A percentile compares a stretch with the other conserved stretches of the same genome.
Evolutionary conservation across 2,888 invertebrate species (phyloP).

Genomic region (Horisme vitalbata): DNA sequence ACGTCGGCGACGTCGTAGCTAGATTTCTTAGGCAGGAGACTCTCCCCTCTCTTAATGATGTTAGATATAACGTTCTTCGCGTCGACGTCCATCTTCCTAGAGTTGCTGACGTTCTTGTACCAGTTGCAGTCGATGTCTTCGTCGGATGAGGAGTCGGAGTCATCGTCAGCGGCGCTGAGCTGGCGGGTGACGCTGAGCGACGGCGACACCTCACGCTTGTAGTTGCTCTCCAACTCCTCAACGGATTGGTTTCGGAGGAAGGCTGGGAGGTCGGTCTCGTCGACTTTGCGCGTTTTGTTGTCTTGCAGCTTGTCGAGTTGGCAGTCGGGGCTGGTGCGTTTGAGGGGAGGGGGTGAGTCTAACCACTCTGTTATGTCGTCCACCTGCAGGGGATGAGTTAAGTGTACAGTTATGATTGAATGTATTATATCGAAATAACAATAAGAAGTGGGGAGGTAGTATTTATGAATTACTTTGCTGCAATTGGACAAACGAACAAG

Average conservation of each 20-base stretch:
- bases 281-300: conserved; percentile 44
- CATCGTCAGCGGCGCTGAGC: conserved; percentile 21
- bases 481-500: no score
- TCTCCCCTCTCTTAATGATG: conserved; percentile 54
- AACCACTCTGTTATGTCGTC: conserved; percentile 75
- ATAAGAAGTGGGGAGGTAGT: no score
- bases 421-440: no score
- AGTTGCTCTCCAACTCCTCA: conserved; percentile 62
- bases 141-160: conserved; percentile 50
- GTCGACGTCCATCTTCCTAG: conserved; percentile 51
- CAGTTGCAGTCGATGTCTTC: conserved; percentile 42
- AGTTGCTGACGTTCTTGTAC: conserved; percentile 44
- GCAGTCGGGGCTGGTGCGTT: conserved; percentile 56
- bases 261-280: conserved; percentile 45
- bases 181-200: conserved; percentile 57
- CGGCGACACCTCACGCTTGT: conserved; percentile 52
- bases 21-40: conserved; percentile 50
- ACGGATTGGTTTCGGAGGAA: conserved; percentile 76
- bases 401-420: not conserved
- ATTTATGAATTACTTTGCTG: no score
- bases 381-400: conserved; percentile 49
- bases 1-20: conserved; percentile 62
- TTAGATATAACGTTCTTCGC: conserved; percentile 45
- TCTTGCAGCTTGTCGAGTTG: conserved; percentile 49
- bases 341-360: conserved; percentile 62